These are phyloP conservation scores for Drosophila ambigua DNA, from an alignment of 1,140 invertebrate genomes.

Conservation along the genomic window DNA sequence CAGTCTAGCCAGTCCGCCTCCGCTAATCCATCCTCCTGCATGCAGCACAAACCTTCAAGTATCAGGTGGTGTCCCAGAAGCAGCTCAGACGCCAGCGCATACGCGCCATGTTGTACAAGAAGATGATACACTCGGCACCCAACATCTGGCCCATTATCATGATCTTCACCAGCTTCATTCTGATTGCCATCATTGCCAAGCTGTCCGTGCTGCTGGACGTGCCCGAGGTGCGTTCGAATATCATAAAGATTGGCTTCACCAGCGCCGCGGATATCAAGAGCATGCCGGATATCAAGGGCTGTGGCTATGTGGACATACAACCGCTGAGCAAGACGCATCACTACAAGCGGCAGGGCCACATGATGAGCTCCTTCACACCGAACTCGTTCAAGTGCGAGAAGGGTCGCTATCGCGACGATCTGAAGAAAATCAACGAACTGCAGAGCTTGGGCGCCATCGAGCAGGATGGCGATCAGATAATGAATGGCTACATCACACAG, in stretches of 20 bases:
- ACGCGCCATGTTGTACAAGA: slow-evolving; percentile 72
- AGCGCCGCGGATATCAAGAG: not conserved
- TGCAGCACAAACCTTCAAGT: slow-evolving; percentile 68
- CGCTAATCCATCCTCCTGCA: too few relatives aligned
- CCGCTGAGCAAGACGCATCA: slow-evolving; percentile 1
- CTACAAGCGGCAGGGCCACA: not conserved
- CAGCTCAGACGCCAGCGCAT: slow-evolving; percentile 51
- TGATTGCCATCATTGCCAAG: slow-evolving; percentile 56
- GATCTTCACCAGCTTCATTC: slow-evolving; percentile 54
- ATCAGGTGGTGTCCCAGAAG: slow-evolving; percentile 55
- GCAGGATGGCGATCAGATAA: not conserved
- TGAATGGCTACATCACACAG: slow-evolving; percentile 55
- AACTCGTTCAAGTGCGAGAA: slow-evolving; percentile 43
- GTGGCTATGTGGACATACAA: slow-evolving; percentile 56
- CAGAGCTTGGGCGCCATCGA: slow-evolving; percentile 54
- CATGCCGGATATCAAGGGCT: slow-evolving; percentile 46
- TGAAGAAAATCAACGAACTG: slow-evolving; percentile 12
- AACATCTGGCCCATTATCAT: slow-evolving; percentile 70
- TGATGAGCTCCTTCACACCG: slow-evolving; percentile 17
- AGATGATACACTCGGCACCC: slow-evolving; percentile 68
- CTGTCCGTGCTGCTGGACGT: slow-evolving; percentile 43
- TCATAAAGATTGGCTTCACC: slow-evolving; percentile 43
- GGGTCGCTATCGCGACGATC: slow-evolving; percentile 31
- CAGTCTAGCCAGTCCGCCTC: too few relatives aligned
- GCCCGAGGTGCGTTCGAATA: slow-evolving; percentile 21